Evolutionary conservation across 2,113 vertebrate genomes (phyloP).

Genomic region (Cathartes aura): DNA sequence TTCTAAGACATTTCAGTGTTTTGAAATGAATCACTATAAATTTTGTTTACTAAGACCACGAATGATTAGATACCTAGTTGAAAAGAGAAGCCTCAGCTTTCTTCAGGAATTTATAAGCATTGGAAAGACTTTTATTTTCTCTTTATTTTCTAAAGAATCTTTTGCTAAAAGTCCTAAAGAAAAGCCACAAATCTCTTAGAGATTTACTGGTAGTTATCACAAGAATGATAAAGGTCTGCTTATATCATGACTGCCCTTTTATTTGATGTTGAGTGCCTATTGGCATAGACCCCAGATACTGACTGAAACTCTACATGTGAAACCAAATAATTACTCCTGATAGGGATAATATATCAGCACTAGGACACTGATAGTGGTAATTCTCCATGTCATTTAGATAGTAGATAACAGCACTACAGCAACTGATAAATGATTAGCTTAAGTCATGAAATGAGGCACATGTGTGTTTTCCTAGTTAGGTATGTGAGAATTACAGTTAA

Average conservation of each 20-base stretch:
- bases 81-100: neutral
- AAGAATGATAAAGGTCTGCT: neutral
- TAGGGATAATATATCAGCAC: slow-evolving; percentile 44
- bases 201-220: neutral
- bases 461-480: neutral
- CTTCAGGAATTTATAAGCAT: neutral
- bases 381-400: slow-evolving; percentile 50
- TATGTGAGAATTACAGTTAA: neutral
- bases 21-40: neutral
- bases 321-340: slow-evolving; percentile 53
- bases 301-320: slow-evolving; percentile 23
- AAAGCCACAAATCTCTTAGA: neutral
- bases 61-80: neutral
- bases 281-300: slow-evolving; percentile 42
- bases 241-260: slow-evolving; percentile 5
- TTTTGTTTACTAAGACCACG: neutral
- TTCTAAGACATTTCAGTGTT: neutral
- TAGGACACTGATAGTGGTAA: slow-evolving; percentile 41
- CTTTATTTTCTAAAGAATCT: neutral
- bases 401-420: neutral
- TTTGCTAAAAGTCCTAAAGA: neutral
- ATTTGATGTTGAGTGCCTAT: slow-evolving; percentile 25
- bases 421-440: slow-evolving; percentile 24
- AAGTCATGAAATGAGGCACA: neutral
- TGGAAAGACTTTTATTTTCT: neutral